A percentile compares a stretch with the other conserved stretches of the same genome.
Evolutionary conservation across 2,888 invertebrate species (phyloP).

Genomic region (Trachelus troglodyta): DNA sequence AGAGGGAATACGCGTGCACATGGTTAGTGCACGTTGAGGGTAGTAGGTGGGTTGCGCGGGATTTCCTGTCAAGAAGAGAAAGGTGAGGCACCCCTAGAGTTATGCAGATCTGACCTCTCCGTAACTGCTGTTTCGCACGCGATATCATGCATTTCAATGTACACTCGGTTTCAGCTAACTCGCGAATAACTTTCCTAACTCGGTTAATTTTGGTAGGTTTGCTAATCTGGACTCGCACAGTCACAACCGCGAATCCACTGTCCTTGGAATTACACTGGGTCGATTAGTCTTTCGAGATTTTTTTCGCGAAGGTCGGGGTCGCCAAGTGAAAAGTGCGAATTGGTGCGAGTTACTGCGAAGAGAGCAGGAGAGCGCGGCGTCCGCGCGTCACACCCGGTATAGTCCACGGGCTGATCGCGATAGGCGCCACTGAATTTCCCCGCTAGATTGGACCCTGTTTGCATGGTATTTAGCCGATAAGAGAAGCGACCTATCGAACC

Average conservation of each 20-base stretch:
- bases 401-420: constrained; percentile 19
- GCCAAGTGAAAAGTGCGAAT: neutral
- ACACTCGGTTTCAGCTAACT: constrained; percentile 47
- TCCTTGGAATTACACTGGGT: neutral
- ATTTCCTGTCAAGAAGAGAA: constrained; percentile 16
- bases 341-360: too few relatives aligned
- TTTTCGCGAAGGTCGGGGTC: neutral
- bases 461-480: constrained; percentile 57
- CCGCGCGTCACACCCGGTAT: too few relatives aligned
- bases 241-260: neutral
- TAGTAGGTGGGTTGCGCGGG: constrained; percentile 21
- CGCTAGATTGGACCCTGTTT: constrained; percentile 51
- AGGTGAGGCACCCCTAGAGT: constrained; percentile 48
- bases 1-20: neutral
- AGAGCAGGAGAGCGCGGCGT: too few relatives aligned
- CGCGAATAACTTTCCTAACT: constrained; percentile 8
- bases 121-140: constrained; percentile 59
- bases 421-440: constrained; percentile 38
- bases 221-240: neutral
- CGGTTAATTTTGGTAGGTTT: too few relatives aligned
- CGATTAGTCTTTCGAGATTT: neutral
- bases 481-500: constrained; percentile 48
- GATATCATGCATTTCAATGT: constrained; percentile 58
- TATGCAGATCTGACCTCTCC: constrained; percentile 55
- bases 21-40: neutral